These are phyloP conservation scores for Pipra filicauda DNA, from an alignment of 2,113 vertebrate genomes.

Conservation along the genomic window DNA sequence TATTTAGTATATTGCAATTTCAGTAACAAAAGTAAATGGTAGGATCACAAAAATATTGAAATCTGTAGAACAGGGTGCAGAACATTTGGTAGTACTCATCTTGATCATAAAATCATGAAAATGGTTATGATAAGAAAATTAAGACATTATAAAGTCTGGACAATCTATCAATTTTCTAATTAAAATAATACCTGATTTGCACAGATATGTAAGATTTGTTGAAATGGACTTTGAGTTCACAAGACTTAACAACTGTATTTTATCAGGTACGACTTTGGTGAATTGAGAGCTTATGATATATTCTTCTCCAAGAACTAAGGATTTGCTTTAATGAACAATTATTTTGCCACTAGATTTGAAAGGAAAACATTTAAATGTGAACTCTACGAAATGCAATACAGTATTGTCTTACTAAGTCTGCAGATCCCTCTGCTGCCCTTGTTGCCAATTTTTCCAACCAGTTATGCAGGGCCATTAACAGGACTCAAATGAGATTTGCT, in stretches of 20 bases:
- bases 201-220: background rate
- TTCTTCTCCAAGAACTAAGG: background rate
- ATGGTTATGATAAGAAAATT: background rate
- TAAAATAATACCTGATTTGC: background rate
- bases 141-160: background rate
- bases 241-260: background rate
- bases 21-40: background rate
- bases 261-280: background rate
- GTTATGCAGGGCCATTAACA: background rate
- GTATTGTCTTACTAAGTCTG: conserved; percentile 42
- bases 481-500: background rate
- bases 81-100: background rate
- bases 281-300: background rate
- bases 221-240: background rate
- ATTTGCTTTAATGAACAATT: conserved; percentile 41
- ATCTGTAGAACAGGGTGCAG: background rate
- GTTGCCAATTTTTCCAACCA: conserved; percentile 2
- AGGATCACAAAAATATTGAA: background rate
- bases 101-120: background rate
- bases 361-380: conserved; percentile 43
- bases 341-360: conserved; percentile 29
- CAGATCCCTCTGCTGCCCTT: conserved; percentile 15
- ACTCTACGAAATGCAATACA: conserved; percentile 3
- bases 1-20: background rate
- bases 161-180: background rate